phyloP scores from a whole-genome alignment of 2,113 vertebrate species.

The Scomber scombrus region DNA sequence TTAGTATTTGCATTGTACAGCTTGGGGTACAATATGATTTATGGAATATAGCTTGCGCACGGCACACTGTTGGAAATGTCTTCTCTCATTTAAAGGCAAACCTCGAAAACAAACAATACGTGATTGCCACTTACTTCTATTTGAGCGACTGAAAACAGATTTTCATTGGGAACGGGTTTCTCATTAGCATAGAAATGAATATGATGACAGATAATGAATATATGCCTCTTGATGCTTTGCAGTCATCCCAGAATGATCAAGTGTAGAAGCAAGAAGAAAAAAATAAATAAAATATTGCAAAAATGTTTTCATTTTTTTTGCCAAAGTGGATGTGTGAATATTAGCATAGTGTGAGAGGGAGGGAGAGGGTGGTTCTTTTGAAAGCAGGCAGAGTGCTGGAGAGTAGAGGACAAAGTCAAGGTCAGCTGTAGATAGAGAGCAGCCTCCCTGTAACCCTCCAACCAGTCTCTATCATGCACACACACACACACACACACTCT shows the following conservation, averaged over 20 bases:
- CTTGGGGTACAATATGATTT: slow-evolving; percentile 70
- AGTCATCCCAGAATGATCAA: slow-evolving; percentile 75
- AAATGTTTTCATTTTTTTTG: slow-evolving; percentile 21
- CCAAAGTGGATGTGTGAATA: slow-evolving; percentile 60
- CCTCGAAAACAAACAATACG: slow-evolving; percentile 78
- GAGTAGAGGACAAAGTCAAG: slow-evolving; percentile 77
- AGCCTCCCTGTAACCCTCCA: slow-evolving; percentile 45
- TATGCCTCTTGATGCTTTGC: slow-evolving; percentile 82
- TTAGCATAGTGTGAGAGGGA: slow-evolving; percentile 67
- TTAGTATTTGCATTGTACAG: slow-evolving; percentile 63
- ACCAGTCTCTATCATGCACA: slow-evolving; percentile 44
- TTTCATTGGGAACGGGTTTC: slow-evolving; percentile 77
- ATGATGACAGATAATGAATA: slow-evolving; percentile 89
- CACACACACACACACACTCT: slow-evolving; percentile 6
- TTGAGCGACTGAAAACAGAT: slow-evolving; percentile 81
- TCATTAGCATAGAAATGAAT: slow-evolving; percentile 90
- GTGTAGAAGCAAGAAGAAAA: slow-evolving; percentile 44
- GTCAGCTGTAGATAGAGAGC: slow-evolving; percentile 74
- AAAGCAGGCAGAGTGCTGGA: slow-evolving; percentile 51
- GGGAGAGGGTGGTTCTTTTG: slow-evolving; percentile 24
- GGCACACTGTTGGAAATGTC: slow-evolving; percentile 70
- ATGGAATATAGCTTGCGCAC: slow-evolving; percentile 62
- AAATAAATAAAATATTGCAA: slow-evolving; percentile 37
- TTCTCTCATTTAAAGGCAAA: slow-evolving; percentile 80
- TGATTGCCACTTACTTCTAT: slow-evolving; percentile 85